Percentiles rank a stretch among this genome's conserved stretches.
These are phyloP conservation scores for Halictus ligatus DNA, from an alignment of 2,888 invertebrate species.

Conservation along the genomic window DNA sequence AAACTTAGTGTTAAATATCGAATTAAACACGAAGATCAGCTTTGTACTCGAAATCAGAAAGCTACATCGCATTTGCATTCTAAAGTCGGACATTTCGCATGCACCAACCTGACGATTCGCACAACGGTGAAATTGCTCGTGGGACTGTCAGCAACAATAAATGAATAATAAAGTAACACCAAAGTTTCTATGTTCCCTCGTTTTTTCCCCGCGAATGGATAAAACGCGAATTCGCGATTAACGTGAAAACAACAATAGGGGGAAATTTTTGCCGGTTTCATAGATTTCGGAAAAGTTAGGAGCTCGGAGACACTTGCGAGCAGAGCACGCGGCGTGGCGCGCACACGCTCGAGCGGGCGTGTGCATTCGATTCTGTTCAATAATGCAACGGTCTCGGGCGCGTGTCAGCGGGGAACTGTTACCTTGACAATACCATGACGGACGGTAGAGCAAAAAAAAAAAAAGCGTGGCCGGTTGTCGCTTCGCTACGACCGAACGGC, in stretches of 20 bases:
- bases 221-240: neutral
- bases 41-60: too few species aligned
- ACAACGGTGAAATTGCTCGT: too few species aligned
- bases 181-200: neutral
- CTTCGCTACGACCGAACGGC: neutral
- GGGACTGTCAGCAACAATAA: neutral
- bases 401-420: conserved; percentile 63
- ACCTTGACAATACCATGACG: conserved; percentile 41
- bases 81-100: too few species aligned
- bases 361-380: conserved; percentile 53
- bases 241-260: neutral
- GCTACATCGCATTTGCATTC: too few species aligned
- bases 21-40: too few species aligned
- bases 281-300: neutral
- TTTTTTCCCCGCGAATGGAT: neutral
- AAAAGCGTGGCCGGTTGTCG: neutral
- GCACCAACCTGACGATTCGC: too few species aligned
- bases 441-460: neutral
- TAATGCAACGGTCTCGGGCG: conserved; percentile 63
- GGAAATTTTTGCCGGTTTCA: neutral
- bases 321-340: neutral
- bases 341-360: conserved; percentile 9
- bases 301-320: neutral
- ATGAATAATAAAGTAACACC: neutral
- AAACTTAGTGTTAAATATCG: too few species aligned